Conservation (phyloP, 2,113 vertebrate species). For the Thomomys bottae region DNA sequence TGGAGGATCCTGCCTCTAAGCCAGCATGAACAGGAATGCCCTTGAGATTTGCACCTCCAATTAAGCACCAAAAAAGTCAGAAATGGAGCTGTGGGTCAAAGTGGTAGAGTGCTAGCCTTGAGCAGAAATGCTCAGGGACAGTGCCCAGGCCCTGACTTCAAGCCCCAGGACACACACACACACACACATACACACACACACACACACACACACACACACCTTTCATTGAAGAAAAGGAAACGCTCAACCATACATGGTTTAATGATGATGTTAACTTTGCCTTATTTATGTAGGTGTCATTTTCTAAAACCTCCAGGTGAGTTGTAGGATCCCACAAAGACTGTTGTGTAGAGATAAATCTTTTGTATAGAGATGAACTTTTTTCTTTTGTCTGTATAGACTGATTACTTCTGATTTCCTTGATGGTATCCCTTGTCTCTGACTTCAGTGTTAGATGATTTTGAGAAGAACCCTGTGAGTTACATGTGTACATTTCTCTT, state of each 20-base stretch:
- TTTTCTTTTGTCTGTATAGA: not conserved
- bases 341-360: not conserved
- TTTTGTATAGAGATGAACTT: no score
- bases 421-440: not conserved
- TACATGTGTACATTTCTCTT: not conserved
- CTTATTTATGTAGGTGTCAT: not conserved
- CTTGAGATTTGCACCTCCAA: no score
- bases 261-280: not conserved
- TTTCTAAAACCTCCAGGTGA: not conserved
- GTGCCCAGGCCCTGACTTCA: no score
- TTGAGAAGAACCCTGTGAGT: not conserved
- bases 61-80: no score
- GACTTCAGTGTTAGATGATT: not conserved
- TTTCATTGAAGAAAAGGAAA: not conserved
- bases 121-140: no score
- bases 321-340: not conserved
- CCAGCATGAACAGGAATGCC: no score
- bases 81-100: no score
- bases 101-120: no score
- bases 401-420: not conserved
- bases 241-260: not conserved
- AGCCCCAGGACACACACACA: no score
- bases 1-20: no score
- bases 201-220: no score
- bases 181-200: no score